A percentile compares a stretch with the other conserved stretches of the same genome.
Evolutionary conservation across 2,888 invertebrate species (phyloP).

Genomic region (Hydriomena furcata): DNA sequence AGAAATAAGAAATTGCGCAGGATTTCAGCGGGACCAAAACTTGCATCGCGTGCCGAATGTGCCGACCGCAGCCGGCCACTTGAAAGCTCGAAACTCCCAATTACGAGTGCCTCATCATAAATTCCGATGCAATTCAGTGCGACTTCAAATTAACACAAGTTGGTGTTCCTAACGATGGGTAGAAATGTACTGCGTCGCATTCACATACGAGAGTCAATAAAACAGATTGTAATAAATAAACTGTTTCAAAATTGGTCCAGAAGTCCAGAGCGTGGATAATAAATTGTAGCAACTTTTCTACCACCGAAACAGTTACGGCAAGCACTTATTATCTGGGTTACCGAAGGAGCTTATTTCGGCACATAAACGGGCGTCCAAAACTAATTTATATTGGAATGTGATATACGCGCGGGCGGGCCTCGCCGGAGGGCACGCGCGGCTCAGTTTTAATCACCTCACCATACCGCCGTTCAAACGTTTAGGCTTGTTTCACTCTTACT

Average conservation of each 20-base stretch:
- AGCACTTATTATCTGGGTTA: conserved; percentile 60
- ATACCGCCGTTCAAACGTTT: conserved; percentile 62
- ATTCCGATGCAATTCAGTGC: conserved; percentile 65
- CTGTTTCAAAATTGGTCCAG: too few relatives aligned
- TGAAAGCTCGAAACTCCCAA: conserved; percentile 67
- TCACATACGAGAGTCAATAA: too few relatives aligned
- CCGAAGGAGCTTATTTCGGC: conserved; percentile 67
- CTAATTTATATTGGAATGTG: conserved; percentile 83
- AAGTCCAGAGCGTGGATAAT: not conserved
- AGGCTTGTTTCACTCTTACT: not conserved
- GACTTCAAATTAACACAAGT: not conserved
- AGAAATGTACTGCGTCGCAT: too few relatives aligned
- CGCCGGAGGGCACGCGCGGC: conserved; percentile 68
- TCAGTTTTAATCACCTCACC: conserved; percentile 73
- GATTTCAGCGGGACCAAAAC: conserved; percentile 58
- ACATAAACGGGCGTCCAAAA: conserved; percentile 69
- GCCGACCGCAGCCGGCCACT: conserved; percentile 61
- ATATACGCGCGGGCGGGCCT: conserved; percentile 67
- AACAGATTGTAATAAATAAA: too few relatives aligned
- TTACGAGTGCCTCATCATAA: conserved; percentile 81
- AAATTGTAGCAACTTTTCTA: conserved; percentile 26
- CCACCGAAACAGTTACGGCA: conserved; percentile 49
- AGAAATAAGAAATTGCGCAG: conserved; percentile 62
- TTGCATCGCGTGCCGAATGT: conserved; percentile 55
- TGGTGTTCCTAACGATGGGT: too few relatives aligned